Evolutionary conservation across 2,888 invertebrate genomes (phyloP), one percentile per base, ranked within the genome.

Genomic region (Chrysodeixis includens): DNA sequence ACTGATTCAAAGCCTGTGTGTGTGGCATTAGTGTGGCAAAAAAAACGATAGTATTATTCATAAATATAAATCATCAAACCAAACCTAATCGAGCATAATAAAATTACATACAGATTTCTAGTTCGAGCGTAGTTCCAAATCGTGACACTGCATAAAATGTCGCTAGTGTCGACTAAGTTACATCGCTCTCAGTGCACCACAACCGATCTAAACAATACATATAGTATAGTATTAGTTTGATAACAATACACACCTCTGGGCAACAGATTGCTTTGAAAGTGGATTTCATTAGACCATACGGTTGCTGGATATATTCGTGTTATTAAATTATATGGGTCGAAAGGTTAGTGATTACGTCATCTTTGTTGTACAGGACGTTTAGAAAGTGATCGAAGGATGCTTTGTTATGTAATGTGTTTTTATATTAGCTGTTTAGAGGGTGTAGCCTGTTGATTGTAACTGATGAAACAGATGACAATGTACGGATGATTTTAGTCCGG

Each of bases 211-310:
- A 60, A 81, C 72, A 81, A 77, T 79, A 81, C 74, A 75, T 84
- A 86, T 83, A 86, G 79, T 86, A 86, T 84, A 86, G 84, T 83
- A 86, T 84, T 84, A 87, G 86, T 82, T 76, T 88, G 91, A 90
- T 91, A 91, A 91, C 91, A 92, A 92, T 91, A 86, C 86, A 83
- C 86, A 86, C 89, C 90, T 84, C 86, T 86, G 85, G 88, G 86
- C 87, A 76, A 83, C 85, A 88, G 90, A 89, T 87, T 86, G 86
- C 83, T 88, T 81, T 90, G 79, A 90, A 91, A 92, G 90, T 90
- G 89, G 89, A 90, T 91, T 91, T 91, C 90, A 92, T 92, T 92
- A 91, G 87, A 81, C 83, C 88, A 88, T 83, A 83, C 84, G 86
- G 83, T 83, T 85, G 83, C 82, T 70, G 71, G 76, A 72, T 66